Conservation (phyloP, 2,888 invertebrate genomes). For the Exocentrus adspersus region DNA sequence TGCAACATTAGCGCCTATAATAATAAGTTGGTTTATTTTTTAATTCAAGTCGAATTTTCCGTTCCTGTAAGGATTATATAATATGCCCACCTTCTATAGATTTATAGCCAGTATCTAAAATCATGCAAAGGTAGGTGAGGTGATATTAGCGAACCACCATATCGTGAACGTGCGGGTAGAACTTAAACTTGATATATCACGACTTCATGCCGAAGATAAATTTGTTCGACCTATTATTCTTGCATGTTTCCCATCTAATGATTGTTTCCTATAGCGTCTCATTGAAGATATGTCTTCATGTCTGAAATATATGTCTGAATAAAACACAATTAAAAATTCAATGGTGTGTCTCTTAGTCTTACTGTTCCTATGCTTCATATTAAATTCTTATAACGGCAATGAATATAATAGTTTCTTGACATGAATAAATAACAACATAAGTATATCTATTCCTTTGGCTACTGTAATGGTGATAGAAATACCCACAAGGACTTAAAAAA, state of each 20-base stretch:
- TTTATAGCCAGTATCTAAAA: constrained; percentile 24
- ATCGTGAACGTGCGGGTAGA: constrained; percentile 36
- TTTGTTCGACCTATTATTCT: neutral
- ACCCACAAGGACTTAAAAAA: no score
- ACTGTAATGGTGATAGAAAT: constrained; percentile 1
- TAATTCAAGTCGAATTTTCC: no score
- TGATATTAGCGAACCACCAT: constrained; percentile 29
- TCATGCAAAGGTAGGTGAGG: no score
- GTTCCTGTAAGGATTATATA: no score
- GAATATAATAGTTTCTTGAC: neutral
- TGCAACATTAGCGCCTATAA: no score
- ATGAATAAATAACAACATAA: neutral
- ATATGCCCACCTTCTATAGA: no score
- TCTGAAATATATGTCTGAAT: no score
- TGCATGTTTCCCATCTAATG: neutral
- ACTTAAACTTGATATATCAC: constrained; percentile 41
- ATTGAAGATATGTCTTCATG: constrained; percentile 13
- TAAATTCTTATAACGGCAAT: constrained; percentile 1
- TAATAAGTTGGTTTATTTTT: no score
- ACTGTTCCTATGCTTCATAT: constrained; percentile 10
- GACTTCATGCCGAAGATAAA: constrained; percentile 28
- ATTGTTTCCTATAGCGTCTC: constrained; percentile 2
- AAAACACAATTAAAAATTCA: constrained; percentile 5
- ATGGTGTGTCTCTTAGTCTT: neutral
- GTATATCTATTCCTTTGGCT: no score